Evolutionary conservation across 2,888 invertebrate species (phyloP).

Genomic region (Clusia tigrina): DNA sequence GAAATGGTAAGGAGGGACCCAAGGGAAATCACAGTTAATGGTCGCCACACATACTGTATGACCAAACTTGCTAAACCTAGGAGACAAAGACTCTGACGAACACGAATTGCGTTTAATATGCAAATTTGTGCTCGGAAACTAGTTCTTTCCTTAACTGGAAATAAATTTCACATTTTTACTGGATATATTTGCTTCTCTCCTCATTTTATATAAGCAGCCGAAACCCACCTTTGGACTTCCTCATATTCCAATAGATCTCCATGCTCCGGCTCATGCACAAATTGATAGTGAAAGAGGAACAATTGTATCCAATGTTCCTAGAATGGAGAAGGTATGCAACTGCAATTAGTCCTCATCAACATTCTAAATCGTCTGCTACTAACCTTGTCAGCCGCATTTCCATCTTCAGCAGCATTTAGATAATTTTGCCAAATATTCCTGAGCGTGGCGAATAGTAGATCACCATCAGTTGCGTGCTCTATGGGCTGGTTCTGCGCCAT

Average conservation of each 20-base stretch:
- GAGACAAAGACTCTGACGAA: too few relatives aligned
- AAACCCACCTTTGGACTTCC: conserved; percentile 47
- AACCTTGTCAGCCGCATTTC: conserved; percentile 36
- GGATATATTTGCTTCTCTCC: too few relatives aligned
- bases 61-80: too few relatives aligned
- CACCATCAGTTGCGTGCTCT: conserved; percentile 20
- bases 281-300: conserved; percentile 58
- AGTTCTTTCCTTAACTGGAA: too few relatives aligned
- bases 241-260: conserved; percentile 42
- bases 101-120: too few relatives aligned
- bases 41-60: too few relatives aligned
- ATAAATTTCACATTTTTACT: too few relatives aligned
- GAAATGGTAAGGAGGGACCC: too few relatives aligned
- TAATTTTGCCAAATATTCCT: conserved; percentile 57
- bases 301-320: conserved; percentile 58
- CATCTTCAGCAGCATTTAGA: conserved; percentile 43
- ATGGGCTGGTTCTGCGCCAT: conserved; percentile 34
- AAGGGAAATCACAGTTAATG: too few relatives aligned
- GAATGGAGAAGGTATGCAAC: conserved; percentile 3
- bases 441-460: conserved; percentile 51
- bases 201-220: too few relatives aligned
- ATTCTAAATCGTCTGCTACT: too few relatives aligned
- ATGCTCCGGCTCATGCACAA: conserved; percentile 46
- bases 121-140: too few relatives aligned
- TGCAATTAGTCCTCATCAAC: conserved; percentile 1